These are phyloP conservation scores for Ctenochaetus hawaiiensis DNA, from an alignment of 2,797 vertebrate species.

Conservation along the genomic window DNA sequence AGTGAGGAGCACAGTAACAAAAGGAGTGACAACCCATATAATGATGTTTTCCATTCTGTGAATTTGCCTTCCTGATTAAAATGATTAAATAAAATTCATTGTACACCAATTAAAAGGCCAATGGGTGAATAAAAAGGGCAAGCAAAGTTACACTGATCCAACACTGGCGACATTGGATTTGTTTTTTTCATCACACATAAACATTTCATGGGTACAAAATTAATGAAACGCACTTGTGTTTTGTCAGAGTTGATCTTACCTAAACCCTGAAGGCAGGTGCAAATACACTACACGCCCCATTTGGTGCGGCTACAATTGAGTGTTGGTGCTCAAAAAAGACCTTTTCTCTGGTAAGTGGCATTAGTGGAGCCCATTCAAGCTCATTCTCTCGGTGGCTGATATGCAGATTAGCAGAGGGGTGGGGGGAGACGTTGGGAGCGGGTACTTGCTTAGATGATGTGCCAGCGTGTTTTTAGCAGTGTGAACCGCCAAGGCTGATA, in stretches of 20 bases:
- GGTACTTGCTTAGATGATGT: slow-evolving; percentile 71
- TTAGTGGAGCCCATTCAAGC: slow-evolving; percentile 69
- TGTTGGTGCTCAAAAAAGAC: slow-evolving; percentile 50
- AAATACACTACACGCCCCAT: slow-evolving; percentile 21
- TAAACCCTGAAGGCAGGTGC: neutral
- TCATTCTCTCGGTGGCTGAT: slow-evolving; percentile 71
- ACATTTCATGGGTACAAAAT: neutral
- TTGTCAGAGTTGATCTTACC: neutral
- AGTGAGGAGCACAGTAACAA: slow-evolving; percentile 5
- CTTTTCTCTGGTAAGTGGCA: slow-evolving; percentile 66
- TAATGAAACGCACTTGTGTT: slow-evolving; percentile 4
- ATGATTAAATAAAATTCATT: slow-evolving; percentile 25
- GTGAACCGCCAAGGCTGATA: slow-evolving; percentile 64
- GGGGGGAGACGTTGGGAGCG: slow-evolving; percentile 34
- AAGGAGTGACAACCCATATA: slow-evolving; percentile 22
- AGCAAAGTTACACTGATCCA: slow-evolving; percentile 18
- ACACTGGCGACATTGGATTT: neutral
- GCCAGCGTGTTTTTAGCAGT: slow-evolving; percentile 55
- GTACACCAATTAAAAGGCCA: slow-evolving; percentile 4
- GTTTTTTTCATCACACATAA: neutral
- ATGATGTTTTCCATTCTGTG: slow-evolving; percentile 20
- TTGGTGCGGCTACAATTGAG: slow-evolving; percentile 45
- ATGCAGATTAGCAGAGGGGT: slow-evolving; percentile 69
- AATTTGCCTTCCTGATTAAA: slow-evolving; percentile 13
- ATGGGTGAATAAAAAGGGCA: neutral